Percentiles rank a stretch among this genome's conserved stretches.
Evolutionary conservation across 2,113 vertebrate genomes (phyloP).

Genomic region (Delphinapterus leucas): DNA sequence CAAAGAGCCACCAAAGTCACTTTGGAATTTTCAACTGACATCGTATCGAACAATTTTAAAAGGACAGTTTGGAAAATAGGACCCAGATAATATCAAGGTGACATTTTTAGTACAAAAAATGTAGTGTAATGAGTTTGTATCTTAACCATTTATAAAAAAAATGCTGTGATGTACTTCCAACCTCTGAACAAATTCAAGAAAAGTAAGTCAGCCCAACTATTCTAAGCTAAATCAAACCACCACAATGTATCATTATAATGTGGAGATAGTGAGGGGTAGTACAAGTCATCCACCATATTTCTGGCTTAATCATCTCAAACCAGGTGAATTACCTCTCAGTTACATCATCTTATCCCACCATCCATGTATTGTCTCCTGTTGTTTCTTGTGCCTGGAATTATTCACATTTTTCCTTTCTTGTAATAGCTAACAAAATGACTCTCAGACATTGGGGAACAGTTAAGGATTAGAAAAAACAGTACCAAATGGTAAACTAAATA

Average conservation of each 20-base stretch:
- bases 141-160: not conserved
- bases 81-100: not conserved
- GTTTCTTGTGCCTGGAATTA: not conserved
- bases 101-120: not conserved
- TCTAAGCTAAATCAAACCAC: not conserved
- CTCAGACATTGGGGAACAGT: not conserved
- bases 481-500: not conserved
- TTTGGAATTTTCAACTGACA: conserved; percentile 46
- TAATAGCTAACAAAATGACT: not conserved
- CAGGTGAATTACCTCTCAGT: not conserved
- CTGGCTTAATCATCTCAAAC: not conserved
- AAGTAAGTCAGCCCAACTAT: not conserved
- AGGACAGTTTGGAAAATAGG: not conserved
- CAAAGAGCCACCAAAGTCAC: conserved; percentile 49
- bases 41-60: conserved; percentile 35
- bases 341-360: not conserved
- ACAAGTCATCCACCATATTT: not conserved
- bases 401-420: not conserved
- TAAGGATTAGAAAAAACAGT: not conserved
- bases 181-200: not conserved
- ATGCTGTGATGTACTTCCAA: not conserved
- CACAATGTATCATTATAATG: not conserved
- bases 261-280: not conserved
- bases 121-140: not conserved
- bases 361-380: not conserved